A percentile compares a stretch with the other conserved stretches of the same genome.
Evolutionary conservation across 2,888 invertebrate genomes (phyloP).

Genomic region (Azorinus chamasolen): DNA sequence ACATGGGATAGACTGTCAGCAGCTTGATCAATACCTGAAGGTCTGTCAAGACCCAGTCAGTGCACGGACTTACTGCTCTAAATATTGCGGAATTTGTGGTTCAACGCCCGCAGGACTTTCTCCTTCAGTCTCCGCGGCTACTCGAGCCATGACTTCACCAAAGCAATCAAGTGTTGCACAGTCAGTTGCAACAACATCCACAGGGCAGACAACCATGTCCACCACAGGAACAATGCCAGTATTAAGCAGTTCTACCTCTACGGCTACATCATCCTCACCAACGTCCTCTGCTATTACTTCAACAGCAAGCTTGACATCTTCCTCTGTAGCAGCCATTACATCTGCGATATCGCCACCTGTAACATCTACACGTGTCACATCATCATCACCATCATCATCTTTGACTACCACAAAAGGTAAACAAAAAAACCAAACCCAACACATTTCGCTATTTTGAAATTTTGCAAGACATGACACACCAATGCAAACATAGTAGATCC

Average conservation of each 20-base stretch:
- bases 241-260: neutral
- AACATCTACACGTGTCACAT: neutral
- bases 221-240: neutral
- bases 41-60: conserved; percentile 37
- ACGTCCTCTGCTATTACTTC: neutral
- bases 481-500: too few species aligned
- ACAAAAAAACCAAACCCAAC: too few species aligned
- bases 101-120: neutral
- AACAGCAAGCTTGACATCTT: neutral
- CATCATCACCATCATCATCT: neutral
- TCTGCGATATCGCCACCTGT: neutral
- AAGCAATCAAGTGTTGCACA: neutral
- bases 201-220: neutral
- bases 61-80: conserved; percentile 41
- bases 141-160: neutral
- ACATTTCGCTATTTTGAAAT: too few species aligned
- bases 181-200: neutral
- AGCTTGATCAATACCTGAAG: conserved; percentile 38
- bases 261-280: neutral
- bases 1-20: conserved; percentile 49
- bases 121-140: neutral
- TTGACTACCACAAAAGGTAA: too few species aligned
- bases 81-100: conserved; percentile 47
- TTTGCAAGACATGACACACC: too few species aligned
- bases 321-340: neutral